Conservation (phyloP, 64 coral and sea anemone genomes). For the Pocillopora damicornis region DNA sequence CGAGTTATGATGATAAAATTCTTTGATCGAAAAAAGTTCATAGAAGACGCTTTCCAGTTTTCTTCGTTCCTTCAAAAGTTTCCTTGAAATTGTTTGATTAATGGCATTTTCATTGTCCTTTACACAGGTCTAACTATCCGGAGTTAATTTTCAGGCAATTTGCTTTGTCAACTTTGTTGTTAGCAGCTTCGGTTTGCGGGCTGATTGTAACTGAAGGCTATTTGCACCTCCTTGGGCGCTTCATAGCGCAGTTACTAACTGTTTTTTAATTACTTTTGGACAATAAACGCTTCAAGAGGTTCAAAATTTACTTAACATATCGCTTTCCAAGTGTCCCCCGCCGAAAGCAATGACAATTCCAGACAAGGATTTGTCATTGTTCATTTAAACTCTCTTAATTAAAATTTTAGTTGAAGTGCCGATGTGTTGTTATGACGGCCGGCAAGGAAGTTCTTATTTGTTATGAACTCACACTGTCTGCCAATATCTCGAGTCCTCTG, state of each 20-base stretch:
- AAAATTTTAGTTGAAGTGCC: background rate
- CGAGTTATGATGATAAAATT: background rate
- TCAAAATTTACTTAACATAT: background rate
- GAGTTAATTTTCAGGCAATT: conserved; percentile 22
- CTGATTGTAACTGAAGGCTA: conserved; percentile 14
- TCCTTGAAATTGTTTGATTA: background rate
- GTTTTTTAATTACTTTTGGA: conserved; percentile 12
- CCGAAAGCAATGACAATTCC: conserved; percentile 1
- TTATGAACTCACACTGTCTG: background rate
- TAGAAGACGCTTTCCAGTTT: background rate
- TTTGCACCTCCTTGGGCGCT: conserved; percentile 13
- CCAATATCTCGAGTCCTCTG: background rate
- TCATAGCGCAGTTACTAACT: conserved; percentile 18
- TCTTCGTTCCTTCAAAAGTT: background rate
- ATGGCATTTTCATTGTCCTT: background rate
- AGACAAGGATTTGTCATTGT: conserved; percentile 18
- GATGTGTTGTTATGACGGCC: background rate
- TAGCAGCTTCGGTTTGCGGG: conserved; percentile 4
- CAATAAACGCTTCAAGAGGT: background rate
- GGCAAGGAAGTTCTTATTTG: background rate
- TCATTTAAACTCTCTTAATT: background rate
- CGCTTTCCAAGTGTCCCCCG: background rate
- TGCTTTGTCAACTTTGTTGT: conserved; percentile 16
- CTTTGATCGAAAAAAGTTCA: background rate
- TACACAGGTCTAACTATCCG: background rate